Conservation (phyloP, 1,140 invertebrate species). For the Sesamia nonagrioides region DNA sequence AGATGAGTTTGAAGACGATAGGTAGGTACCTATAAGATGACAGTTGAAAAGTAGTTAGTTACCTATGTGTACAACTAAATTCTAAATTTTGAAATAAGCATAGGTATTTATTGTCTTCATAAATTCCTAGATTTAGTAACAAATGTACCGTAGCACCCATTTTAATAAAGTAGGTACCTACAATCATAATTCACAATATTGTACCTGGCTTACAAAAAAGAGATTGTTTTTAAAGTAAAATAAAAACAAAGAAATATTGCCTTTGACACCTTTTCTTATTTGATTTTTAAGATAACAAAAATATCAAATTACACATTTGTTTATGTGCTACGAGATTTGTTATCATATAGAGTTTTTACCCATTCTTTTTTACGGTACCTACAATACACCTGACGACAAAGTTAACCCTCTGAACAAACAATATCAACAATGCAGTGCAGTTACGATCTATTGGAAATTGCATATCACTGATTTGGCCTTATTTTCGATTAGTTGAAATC, state of each 20-base stretch:
- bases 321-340: constrained; percentile 21
- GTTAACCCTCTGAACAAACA: not conserved
- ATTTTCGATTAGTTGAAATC: constrained; percentile 40
- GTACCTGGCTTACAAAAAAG: not conserved
- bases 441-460: not conserved
- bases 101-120: too few species aligned
- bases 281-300: constrained; percentile 16
- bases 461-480: constrained; percentile 34
- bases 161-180: too few species aligned
- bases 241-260: constrained; percentile 10
- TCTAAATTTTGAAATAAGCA: too few species aligned
- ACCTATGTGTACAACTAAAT: too few species aligned
- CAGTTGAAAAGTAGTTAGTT: too few species aligned
- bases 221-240: not conserved
- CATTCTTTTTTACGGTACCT: not conserved
- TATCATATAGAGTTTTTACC: not conserved
- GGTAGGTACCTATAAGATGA: too few species aligned
- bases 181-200: not conserved
- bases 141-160: too few species aligned
- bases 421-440: not conserved
- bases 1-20: too few species aligned
- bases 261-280: constrained; percentile 41
- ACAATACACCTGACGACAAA: not conserved
- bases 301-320: constrained; percentile 25
- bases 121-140: too few species aligned